Evolutionary conservation across 2,888 invertebrate species (phyloP).

Genomic region (Hydroisotoma schaefferi): DNA sequence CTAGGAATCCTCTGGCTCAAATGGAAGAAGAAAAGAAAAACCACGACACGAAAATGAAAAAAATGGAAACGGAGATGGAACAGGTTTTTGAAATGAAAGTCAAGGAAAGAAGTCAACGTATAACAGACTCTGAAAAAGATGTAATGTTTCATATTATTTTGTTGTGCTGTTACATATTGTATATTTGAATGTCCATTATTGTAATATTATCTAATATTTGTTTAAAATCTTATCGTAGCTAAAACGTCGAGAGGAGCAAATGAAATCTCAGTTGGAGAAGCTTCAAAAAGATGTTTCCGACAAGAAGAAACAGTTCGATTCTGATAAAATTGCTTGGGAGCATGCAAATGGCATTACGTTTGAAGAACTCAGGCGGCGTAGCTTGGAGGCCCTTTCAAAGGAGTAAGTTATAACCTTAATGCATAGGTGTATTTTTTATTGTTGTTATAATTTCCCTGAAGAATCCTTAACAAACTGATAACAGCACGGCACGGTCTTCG

Average conservation of each 20-base stretch:
- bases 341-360: constrained; percentile 81
- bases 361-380: constrained; percentile 81
- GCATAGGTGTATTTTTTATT: background rate
- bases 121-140: constrained; percentile 91
- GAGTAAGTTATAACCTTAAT: constrained; percentile 61
- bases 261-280: constrained; percentile 72
- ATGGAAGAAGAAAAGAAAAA: constrained; percentile 98
- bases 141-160: constrained; percentile 52
- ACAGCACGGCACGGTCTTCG: too few relatives aligned
- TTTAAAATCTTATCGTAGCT: constrained; percentile 55
- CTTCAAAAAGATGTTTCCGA: constrained; percentile 91
- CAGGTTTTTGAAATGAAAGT: constrained; percentile 99
- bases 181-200: too few relatives aligned
- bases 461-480: too few relatives aligned
- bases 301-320: constrained; percentile 75
- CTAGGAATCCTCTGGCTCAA: constrained; percentile 93
- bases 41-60: constrained; percentile 95
- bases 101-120: constrained; percentile 89
- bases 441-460: too few relatives aligned
- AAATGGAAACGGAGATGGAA: constrained; percentile 98
- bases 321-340: constrained; percentile 86
- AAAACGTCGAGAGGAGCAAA: constrained; percentile 83
- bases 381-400: constrained; percentile 84
- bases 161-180: background rate
- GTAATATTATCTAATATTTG: too few relatives aligned